A percentile compares a stretch with the other conserved stretches of the same genome.
phyloP scores from a whole-genome alignment of 35 echinoderm and acorn worm genomes.

The Amphiura filiformis region DNA sequence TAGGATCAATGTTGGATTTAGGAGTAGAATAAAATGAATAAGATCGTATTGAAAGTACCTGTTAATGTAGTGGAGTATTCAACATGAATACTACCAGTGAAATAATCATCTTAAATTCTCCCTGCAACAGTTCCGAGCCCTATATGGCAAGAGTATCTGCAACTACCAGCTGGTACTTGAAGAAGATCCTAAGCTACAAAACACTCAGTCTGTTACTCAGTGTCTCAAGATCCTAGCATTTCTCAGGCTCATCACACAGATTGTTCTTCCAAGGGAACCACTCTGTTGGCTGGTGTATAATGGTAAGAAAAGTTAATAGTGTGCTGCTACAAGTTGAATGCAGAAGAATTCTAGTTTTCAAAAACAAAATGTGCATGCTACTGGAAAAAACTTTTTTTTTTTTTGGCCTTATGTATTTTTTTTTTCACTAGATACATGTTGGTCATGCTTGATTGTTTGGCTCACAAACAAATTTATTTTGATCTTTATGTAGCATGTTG shows the following conservation, averaged over 20 bases:
- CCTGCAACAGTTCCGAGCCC: slow-evolving; percentile 81
- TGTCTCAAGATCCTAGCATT: slow-evolving; percentile 91
- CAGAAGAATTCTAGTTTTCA: not conserved
- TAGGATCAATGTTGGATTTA: too few relatives aligned
- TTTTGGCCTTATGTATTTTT: not conserved
- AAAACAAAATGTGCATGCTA: not conserved
- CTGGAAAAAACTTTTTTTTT: too few relatives aligned
- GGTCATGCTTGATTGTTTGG: too few relatives aligned
- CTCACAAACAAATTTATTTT: too few relatives aligned
- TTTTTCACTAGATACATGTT: not conserved
- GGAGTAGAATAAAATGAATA: too few relatives aligned
- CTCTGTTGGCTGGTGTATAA: slow-evolving; percentile 99
- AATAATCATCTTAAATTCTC: too few relatives aligned
- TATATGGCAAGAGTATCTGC: slow-evolving; percentile 99
- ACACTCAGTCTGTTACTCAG: slow-evolving; percentile 91
- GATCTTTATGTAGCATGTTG: too few relatives aligned
- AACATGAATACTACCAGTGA: too few relatives aligned
- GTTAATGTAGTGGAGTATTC: too few relatives aligned
- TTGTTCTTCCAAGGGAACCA: slow-evolving; percentile 80
- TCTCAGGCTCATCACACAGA: slow-evolving; percentile 92
- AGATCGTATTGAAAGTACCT: too few relatives aligned
- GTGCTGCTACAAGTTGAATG: not conserved
- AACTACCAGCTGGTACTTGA: slow-evolving; percentile 94
- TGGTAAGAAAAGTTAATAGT: slow-evolving; percentile 73
- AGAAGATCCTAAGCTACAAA: slow-evolving; percentile 91